Evolutionary conservation across 64 coral and sea anemone genomes (phyloP).

Genomic region (Pocillopora damicornis): DNA sequence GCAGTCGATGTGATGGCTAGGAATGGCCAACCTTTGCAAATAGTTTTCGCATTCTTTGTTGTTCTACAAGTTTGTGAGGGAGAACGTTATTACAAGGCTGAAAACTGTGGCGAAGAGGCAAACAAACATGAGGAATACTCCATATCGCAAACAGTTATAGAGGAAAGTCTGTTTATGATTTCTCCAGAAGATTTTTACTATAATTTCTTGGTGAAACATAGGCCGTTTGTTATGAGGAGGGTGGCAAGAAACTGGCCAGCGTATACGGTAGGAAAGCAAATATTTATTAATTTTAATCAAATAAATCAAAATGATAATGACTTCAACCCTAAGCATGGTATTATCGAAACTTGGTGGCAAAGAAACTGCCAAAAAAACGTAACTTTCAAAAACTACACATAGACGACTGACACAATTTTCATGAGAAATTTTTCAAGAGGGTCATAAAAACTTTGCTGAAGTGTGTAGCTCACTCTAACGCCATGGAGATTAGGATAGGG

Average conservation of each 20-base stretch:
- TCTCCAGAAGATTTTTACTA: conserved; percentile 64
- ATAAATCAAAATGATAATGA: too few relatives aligned
- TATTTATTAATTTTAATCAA: not conserved
- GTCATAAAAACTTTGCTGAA: too few relatives aligned
- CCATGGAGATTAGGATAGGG: too few relatives aligned
- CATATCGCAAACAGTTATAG: not conserved
- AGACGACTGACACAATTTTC: too few relatives aligned
- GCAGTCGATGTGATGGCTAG: not conserved
- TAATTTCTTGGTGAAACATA: conserved; percentile 58
- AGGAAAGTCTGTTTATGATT: conserved; percentile 51
- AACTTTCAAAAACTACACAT: too few relatives aligned
- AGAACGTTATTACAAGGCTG: not conserved
- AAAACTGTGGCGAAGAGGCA: not conserved
- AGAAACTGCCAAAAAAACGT: too few relatives aligned
- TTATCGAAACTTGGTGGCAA: too few relatives aligned
- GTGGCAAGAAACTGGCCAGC: conserved; percentile 33
- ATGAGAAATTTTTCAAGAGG: too few relatives aligned
- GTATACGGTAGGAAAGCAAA: not conserved
- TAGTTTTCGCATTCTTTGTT: not conserved
- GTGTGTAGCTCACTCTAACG: too few relatives aligned
- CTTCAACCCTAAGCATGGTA: too few relatives aligned
- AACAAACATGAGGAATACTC: not conserved
- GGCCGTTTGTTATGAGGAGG: conserved; percentile 38
- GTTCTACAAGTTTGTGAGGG: not conserved
- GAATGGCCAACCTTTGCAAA: not conserved